Evolutionary conservation across 1,140 invertebrate genomes (phyloP), one percentile per base, ranked within the genome.

Genomic region (Neocloeon triangulifer): DNA sequence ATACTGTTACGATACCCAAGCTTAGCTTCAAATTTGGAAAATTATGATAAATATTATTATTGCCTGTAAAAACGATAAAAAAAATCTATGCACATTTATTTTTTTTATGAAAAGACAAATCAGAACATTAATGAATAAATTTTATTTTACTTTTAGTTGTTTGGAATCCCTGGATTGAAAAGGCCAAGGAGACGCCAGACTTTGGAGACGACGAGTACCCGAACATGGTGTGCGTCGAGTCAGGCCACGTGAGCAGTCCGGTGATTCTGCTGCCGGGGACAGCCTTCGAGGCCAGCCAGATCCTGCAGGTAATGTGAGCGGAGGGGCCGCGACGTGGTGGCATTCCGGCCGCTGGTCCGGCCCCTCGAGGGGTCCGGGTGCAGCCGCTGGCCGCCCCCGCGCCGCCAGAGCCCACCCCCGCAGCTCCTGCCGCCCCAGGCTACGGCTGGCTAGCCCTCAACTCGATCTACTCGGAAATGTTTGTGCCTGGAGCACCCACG

Each of bases 131-230:
- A n/a, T n/a, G n/a, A n/a, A n/a, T n/a, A n/a, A n/a, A n/a, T n/a
- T n/a, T n/a, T n/a, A n/a, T n/a, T n/a, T n/a, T n/a, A n/a, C n/a
- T 49, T 49, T 15, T 53, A 66, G 86, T 94, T 38, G 67, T 95
- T 29, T 95, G 88, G 89, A 94, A 95, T 64, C 89, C 89, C 3
- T 94, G 88, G 86, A 60, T 75, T 28, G 81, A 91, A 39, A 76
- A 81, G 45, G 84, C 84, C 14, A 77, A 82, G 41, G 79, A 84
- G 47, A 86, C 91, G 55, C 62, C 69, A 1, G 88, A 95, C 55
- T 88, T 95, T 53, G 86, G 82, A 13, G 82, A 92, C 55, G 82
- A 91, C 43, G 86, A 92, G 53, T 91, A 84, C 57, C 77, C 77
- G 7, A 85, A 84, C 48, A 91, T 92, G 84, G 64, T 92, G 36